Base-by-base conservation (phyloP, 2,113 vertebrate genomes). In the Aptenodytes forsteri region DNA sequence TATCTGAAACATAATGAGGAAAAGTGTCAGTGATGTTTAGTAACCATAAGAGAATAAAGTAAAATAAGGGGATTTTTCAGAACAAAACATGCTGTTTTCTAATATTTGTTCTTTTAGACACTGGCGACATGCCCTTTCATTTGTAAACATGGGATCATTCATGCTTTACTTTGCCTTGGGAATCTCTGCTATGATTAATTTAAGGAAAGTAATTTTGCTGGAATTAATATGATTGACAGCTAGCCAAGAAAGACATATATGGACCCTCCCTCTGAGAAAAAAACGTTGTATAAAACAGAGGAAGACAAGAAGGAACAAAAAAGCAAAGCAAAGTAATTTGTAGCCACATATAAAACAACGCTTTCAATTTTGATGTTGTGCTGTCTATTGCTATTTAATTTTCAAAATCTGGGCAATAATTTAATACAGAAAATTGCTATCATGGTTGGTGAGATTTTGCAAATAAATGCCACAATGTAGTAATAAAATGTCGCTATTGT, bases 191-290 rank as follows among this genome's bases (percentile, higher is more conserved):
- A 38, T 93, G 88, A 79, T 89, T 94, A 84, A 90, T 94, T 95
- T 90, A 95, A 91, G 21, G 52, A 86, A 96, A 93, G 65, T 81
- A 93, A 92, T 95, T 97, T 96, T 94, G 29, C 36, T 87, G 87
- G 89, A 95, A 96, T 96, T 94, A 95, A 46, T 94, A 77, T 94
- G 93, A 94, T 83, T 95, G 94, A 95, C 86, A 85, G 18, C 49
- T 93, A 82, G 25, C 79, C 55, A 87, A 64, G 50, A 87, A 83
- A 93, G 94, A 66, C 38, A 50, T 79, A 40, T 21, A 72, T 40
- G 17, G 30, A 75, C 40, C 11, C 17, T 82, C 11, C 16, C 30
- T 78, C 42, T 71, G 23, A 44, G 61, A 67, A 67, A 21, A 84
- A 81, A 79, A 62, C 14, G 11, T 70, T 13, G 4, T 71, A 44